phyloP scores from a whole-genome alignment of 2,888 invertebrate genomes.

The Incurvaria masculella region DNA sequence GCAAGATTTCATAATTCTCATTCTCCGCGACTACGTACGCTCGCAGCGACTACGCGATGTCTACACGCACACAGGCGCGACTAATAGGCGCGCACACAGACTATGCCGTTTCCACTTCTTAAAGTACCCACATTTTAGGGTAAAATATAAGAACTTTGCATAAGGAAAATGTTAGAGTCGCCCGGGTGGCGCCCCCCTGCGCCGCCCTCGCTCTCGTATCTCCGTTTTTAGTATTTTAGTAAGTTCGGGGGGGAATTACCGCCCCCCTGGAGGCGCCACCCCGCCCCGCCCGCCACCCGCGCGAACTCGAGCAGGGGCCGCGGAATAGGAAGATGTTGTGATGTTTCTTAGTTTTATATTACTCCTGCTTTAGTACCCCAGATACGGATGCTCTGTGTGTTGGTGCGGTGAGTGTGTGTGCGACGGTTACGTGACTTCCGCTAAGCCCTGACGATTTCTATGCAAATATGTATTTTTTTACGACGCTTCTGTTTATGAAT shows the following conservation, averaged over 20 bases:
- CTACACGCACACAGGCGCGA: background rate
- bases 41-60: background rate
- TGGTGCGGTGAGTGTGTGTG: constrained; percentile 12
- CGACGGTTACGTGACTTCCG: background rate
- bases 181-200: constrained; percentile 14
- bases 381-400: constrained; percentile 11
- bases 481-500: background rate
- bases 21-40: background rate
- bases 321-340: constrained; percentile 39
- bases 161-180: constrained; percentile 38
- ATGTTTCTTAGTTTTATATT: constrained; percentile 59
- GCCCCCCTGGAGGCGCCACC: constrained; percentile 21
- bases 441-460: background rate
- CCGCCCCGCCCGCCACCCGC: constrained; percentile 19
- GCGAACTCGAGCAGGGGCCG: constrained; percentile 5
- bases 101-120: background rate
- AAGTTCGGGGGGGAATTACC: constrained; percentile 25
- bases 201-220: constrained; percentile 38
- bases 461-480: background rate
- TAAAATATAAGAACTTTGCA: constrained; percentile 51
- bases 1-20: background rate
- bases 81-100: background rate
- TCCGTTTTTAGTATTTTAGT: constrained; percentile 59
- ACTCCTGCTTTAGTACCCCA: constrained; percentile 34
- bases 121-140: constrained; percentile 42